These are phyloP conservation scores for Melanophora roralis DNA, from an alignment of 2,888 invertebrate genomes.

Conservation along the genomic window DNA sequence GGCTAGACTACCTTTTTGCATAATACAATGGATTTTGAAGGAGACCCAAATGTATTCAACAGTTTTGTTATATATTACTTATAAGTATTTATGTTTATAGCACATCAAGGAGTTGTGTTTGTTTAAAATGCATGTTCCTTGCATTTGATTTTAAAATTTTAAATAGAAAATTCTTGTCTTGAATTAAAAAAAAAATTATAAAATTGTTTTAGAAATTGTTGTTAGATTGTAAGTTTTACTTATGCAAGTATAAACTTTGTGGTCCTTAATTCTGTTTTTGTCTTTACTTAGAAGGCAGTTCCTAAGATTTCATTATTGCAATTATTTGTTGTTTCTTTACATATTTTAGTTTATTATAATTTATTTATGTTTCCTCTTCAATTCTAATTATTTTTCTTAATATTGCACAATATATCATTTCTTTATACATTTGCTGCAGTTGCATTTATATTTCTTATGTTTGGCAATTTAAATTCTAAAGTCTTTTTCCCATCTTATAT, in stretches of 20 bases:
- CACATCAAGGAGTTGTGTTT: slow-evolving; percentile 12
- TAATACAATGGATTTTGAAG: neutral
- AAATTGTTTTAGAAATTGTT: neutral
- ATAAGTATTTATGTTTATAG: slow-evolving; percentile 4
- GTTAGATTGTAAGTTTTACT: slow-evolving; percentile 58
- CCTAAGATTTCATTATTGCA: neutral
- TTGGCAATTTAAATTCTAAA: neutral
- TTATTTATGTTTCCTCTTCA: slow-evolving; percentile 32
- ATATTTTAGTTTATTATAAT: slow-evolving; percentile 14
- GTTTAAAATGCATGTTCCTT: slow-evolving; percentile 27
- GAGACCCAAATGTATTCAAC: slow-evolving; percentile 29
- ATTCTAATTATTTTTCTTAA: slow-evolving; percentile 41
- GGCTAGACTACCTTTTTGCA: too few relatives aligned
- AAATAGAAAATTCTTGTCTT: slow-evolving; percentile 4
- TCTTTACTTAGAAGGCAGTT: neutral
- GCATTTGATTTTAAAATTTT: slow-evolving; percentile 24
- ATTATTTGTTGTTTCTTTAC: neutral
- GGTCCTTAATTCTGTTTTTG: neutral
- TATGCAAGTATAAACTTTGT: too few relatives aligned
- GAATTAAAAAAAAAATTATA: neutral
- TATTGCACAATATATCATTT: neutral
- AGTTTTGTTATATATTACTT: neutral
- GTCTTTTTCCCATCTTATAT: neutral
- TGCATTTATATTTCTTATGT: neutral
- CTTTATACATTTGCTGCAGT: neutral